These are phyloP conservation scores for Felis chaus DNA, from an alignment of 2,113 vertebrate species.

Conservation along the genomic window DNA sequence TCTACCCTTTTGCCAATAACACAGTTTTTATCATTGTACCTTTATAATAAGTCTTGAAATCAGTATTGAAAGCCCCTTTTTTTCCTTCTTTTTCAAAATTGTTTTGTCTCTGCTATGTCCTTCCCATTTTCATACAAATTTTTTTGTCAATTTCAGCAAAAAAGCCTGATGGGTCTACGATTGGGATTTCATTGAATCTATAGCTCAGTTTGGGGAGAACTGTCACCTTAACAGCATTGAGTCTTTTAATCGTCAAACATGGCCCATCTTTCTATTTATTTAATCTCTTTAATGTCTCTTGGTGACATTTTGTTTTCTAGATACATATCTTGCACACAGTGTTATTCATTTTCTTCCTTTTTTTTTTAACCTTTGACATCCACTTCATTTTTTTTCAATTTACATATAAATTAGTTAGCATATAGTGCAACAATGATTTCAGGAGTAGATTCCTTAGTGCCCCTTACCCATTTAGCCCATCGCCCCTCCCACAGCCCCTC, in stretches of 20 bases:
- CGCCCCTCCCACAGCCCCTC: too few relatives aligned
- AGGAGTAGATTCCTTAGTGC: too few relatives aligned
- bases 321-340: background rate
- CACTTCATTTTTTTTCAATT: too few relatives aligned
- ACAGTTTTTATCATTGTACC: background rate
- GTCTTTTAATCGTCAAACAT: background rate
- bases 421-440: too few relatives aligned
- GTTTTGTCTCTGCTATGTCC: background rate
- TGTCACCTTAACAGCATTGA: background rate
- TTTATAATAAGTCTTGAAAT: background rate
- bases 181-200: background rate
- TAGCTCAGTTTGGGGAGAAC: background rate
- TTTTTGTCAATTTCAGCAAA: background rate
- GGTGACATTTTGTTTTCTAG: background rate
- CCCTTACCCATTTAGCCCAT: too few relatives aligned
- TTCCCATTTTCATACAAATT: background rate
- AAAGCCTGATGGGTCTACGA: background rate
- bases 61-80: background rate
- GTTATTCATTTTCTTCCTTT: background rate
- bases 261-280: background rate
- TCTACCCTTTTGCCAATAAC: background rate
- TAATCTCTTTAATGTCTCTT: background rate
- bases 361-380: too few relatives aligned
- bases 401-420: too few relatives aligned
- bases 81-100: background rate